These are phyloP conservation scores for Cylindroiulus punctatus DNA, from an alignment of 2,888 invertebrate species.

Conservation along the genomic window DNA sequence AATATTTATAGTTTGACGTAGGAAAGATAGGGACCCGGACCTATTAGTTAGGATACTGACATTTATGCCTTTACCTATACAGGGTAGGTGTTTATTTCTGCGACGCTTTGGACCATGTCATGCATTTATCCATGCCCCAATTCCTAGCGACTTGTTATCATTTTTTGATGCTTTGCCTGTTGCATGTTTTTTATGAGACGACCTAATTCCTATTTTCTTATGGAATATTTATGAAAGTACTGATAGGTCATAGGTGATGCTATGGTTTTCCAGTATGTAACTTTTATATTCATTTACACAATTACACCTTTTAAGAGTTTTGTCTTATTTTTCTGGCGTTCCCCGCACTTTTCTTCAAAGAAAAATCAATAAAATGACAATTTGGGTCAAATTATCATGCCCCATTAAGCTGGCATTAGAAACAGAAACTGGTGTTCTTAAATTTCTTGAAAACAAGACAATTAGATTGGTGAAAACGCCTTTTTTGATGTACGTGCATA, in stretches of 20 bases:
- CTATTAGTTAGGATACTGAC: neutral
- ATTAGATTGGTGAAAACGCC: too few relatives aligned
- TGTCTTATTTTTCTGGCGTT: too few relatives aligned
- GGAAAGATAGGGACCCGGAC: slow-evolving; percentile 11
- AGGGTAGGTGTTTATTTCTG: neutral
- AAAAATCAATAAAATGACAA: too few relatives aligned
- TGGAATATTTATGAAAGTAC: neutral
- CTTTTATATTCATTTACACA: too few relatives aligned
- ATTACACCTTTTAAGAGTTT: too few relatives aligned
- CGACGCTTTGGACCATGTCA: neutral
- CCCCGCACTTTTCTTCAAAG: too few relatives aligned
- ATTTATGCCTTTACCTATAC: neutral
- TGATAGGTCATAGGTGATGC: neutral
- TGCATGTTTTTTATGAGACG: neutral
- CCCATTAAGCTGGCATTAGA: too few relatives aligned
- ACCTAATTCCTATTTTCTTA: neutral
- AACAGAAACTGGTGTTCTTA: too few relatives aligned
- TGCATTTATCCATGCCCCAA: neutral
- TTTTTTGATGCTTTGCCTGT: neutral
- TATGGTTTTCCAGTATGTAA: neutral
- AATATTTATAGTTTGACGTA: slow-evolving; percentile 5
- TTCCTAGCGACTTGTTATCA: neutral
- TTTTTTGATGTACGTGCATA: too few relatives aligned
- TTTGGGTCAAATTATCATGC: too few relatives aligned
- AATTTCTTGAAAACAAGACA: too few relatives aligned